Conservation (phyloP, 2,113 vertebrate genomes). For the Siniperca knerii region DNA sequence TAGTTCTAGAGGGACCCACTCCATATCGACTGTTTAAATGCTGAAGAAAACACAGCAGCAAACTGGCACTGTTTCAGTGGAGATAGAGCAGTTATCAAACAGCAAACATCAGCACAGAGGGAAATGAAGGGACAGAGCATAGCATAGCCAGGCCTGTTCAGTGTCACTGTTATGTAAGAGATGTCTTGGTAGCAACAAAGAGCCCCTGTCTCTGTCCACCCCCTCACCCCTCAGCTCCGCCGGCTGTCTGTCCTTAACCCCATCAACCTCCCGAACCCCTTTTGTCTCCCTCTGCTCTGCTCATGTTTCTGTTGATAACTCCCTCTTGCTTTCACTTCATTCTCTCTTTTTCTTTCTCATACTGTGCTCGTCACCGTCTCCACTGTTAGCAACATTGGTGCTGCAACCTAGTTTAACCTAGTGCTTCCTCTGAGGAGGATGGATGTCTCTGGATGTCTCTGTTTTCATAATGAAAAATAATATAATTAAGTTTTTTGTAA, state of each 20-base stretch:
- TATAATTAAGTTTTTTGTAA: background rate
- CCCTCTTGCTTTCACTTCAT: background rate
- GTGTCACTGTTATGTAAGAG: constrained; percentile 55
- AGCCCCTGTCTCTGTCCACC: constrained; percentile 18
- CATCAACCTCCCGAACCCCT: constrained; percentile 3
- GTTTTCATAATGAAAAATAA: background rate
- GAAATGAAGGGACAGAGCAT: constrained; percentile 17
- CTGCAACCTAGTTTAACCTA: background rate
- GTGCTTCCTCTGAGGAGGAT: constrained; percentile 1
- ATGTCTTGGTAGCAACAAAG: constrained; percentile 50
- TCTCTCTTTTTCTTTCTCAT: background rate
- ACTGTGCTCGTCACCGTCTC: constrained; percentile 6
- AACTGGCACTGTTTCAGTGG: constrained; percentile 9
- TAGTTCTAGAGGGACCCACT: background rate
- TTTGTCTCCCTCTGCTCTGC: background rate
- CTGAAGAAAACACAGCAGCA: constrained; percentile 29
- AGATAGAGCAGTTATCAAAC: background rate
- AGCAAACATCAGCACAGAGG: background rate
- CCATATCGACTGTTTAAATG: background rate
- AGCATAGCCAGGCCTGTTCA: constrained; percentile 34
- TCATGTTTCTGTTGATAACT: background rate
- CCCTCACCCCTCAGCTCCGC: background rate
- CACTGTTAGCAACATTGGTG: background rate
- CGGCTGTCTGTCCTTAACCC: constrained; percentile 19
- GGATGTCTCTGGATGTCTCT: background rate